Base-by-base conservation (phyloP, 2,888 invertebrate genomes). In the Aelia acuminata region DNA sequence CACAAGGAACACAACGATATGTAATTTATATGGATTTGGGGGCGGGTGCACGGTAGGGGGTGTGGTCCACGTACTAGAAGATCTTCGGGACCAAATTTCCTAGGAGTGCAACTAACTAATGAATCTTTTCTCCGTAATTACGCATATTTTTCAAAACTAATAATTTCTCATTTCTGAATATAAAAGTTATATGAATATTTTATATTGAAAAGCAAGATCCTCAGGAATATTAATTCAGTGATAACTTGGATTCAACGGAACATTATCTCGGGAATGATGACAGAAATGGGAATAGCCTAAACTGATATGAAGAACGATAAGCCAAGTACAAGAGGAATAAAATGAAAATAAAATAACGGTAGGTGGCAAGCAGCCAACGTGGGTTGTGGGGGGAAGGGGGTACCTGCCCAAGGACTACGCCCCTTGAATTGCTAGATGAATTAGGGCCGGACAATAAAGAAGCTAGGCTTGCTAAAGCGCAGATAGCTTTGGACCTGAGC, bases 291-390 rank as follows among this genome's bases (percentile, higher is more conserved):
- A 70, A 70, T 70, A 70, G 35, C 35, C 63, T 35, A 7, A 35
- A 70, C 63, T 70, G 63, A 70, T 70, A 70, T 70, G 35, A 70
- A 70, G 63, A 70, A 70, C 35, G 63, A 70, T 70, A 70, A 70
- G 31, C 15, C 31, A 35, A 70, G 31, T 70, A 70, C 63, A 70
- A 70, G 63, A 70, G 63, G 63, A 70, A 70, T 70, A 70, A 70
- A 70, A 70, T 70, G 63, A 70, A 70, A 70, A 70, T 70, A 70
- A 70, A 35, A 70, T 35, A 70, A 70, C 63, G 35, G 63, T 7
- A 20, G 63, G 15, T 70, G 63, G 63, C 63, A 18, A 20, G 5
- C 31, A 18, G 63, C 63, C 63, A 63, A 15, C 63, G 8, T 15
- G 26, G 13, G 5, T 20, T n/a, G n/a, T n/a, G n/a, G n/a, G n/a